Evolutionary conservation across 2,888 invertebrate genomes (phyloP), one percentile per base, ranked within the genome.

Genomic region (Danaus chrysippus): DNA sequence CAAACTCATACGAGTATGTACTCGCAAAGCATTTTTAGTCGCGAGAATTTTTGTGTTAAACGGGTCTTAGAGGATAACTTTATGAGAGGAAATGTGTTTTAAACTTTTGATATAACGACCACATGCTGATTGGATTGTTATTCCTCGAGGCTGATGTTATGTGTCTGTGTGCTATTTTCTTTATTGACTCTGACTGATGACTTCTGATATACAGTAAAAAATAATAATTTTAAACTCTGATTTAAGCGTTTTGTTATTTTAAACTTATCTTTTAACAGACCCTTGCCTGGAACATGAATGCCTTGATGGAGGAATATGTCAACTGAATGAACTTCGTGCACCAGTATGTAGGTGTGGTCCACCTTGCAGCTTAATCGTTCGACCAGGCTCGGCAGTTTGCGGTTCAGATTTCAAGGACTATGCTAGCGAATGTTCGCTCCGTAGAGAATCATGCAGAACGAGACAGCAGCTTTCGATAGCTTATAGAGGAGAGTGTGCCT

Each of bases 261-360:
- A 42, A 43, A 23, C 42, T 59, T 23, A 34, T 34, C 3, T 69
- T 61, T 59, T 34, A 17, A 1, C 91, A 97, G 97, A 97, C 93
- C 97, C 97, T 0, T 97, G 97, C 83, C 93, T 93, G 52, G 94
- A 93, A 62, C 92, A 95, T 70, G 92, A 93, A 76, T 97, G 97
- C 85, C 92, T 93, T 41, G 93, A 94, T 69, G 95, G 95, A 42
- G 95, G 96, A 78, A 92, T 96, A 64, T 97, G 97, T 86, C 96
- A 96, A 82, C 89, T 97, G 83, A 96, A 96, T 84, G 93, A 93
- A 71, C 93, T 94, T 59, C 93, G 97, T 54, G 93, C 94, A 69
- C 96, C 97, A 0, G 92, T 93, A 52, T 97, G 97, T 82, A 93
- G 93, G 65, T 97, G 97, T 82, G 95, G 95, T 62, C 95, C 95